Conservation (phyloP, 2,113 vertebrate species). For the Vulpes ferrilata region DNA sequence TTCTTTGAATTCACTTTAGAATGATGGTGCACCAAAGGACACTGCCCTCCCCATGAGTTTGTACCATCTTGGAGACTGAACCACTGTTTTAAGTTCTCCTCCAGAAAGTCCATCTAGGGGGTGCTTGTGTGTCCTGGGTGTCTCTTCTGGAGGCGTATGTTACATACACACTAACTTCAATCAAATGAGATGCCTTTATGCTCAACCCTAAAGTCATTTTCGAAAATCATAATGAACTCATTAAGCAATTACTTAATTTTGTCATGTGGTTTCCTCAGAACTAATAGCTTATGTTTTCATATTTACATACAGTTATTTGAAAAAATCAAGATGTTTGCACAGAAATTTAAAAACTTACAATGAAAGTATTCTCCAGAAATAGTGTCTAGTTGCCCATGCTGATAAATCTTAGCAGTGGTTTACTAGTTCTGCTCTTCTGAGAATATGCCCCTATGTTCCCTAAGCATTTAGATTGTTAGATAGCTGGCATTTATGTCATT, state of each 20-base stretch:
- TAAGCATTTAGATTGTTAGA: neutral
- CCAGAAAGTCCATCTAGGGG: neutral
- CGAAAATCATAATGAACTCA: conserved; percentile 6
- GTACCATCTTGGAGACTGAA: neutral
- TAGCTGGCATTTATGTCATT: neutral
- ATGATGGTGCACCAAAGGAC: neutral
- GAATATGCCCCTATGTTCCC: neutral
- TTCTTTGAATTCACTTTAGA: neutral
- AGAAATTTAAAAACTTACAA: neutral
- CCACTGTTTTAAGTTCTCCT: neutral
- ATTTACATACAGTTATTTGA: neutral
- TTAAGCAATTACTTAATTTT: conserved; percentile 20
- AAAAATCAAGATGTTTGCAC: neutral
- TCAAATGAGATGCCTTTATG: neutral
- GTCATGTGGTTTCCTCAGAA: neutral
- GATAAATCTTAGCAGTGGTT: neutral
- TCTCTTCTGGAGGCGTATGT: neutral
- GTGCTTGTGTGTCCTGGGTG: no score
- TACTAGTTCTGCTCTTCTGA: neutral
- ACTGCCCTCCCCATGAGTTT: neutral
- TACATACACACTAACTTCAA: neutral
- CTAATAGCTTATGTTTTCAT: neutral
- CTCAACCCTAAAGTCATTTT: neutral
- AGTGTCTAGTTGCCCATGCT: neutral
- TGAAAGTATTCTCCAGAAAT: conserved; percentile 29